phyloP scores from a whole-genome alignment of 2,888 invertebrate genomes.

The Philaethria dido region DNA sequence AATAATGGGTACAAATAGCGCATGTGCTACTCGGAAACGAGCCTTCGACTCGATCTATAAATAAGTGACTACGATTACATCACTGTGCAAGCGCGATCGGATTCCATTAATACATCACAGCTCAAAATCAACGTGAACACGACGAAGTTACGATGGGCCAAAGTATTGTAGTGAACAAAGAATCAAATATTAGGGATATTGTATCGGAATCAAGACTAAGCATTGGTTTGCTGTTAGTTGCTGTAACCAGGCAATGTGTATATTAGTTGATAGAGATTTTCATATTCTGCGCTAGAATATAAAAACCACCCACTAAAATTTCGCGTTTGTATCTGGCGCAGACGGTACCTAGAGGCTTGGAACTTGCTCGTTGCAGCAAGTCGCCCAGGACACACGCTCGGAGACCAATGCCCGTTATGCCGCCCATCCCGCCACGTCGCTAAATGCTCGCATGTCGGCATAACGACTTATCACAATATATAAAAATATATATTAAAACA shows the following conservation, averaged over 20 bases:
- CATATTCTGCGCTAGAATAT: constrained; percentile 70
- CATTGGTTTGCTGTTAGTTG: constrained; percentile 44
- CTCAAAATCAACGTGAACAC: constrained; percentile 72
- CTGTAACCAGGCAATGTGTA: constrained; percentile 57
- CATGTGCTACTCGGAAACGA: constrained; percentile 49
- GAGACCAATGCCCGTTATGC: constrained; percentile 34
- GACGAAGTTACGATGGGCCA: constrained; percentile 52
- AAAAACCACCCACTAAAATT: constrained; percentile 80
- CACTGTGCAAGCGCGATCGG: constrained; percentile 41
- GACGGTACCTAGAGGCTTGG: constrained; percentile 69
- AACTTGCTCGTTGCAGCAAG: constrained; percentile 81
- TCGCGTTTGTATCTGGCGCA: constrained; percentile 66
- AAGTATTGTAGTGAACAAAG: constrained; percentile 61
- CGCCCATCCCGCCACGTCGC: too few species aligned
- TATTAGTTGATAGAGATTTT: constrained; percentile 80
- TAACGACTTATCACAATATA: constrained; percentile 83
- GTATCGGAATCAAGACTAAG: constrained; percentile 35
- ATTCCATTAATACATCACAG: constrained; percentile 69
- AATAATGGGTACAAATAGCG: constrained; percentile 39
- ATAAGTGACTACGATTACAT: constrained; percentile 61
- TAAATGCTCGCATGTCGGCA: too few species aligned
- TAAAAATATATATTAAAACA: constrained; percentile 83
- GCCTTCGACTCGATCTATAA: constrained; percentile 60
- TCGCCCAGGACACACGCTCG: constrained; percentile 74
- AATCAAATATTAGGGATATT: constrained; percentile 48